phyloP scores from a whole-genome alignment of 1,140 invertebrate genomes.

The Caenorhabditis elegans region WBcel235 BX284604.4:12681001-12681500 shows the following conservation, averaged over 20 bases:
- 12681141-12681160: background rate
- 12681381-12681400: no score
- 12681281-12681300: background rate
- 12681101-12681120: background rate
- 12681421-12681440: no score
- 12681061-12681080: background rate
- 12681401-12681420: no score
- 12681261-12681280: constrained; percentile 20
- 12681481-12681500: no score
- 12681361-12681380: no score
- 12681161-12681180: background rate
- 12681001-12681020: background rate
- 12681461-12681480: no score
- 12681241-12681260: background rate
- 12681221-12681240: background rate
- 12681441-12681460: no score
- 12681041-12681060: background rate
- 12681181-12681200: background rate
- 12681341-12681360: no score
- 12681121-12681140: background rate
- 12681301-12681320: background rate
- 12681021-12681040: background rate
- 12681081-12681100: background rate
- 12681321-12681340: no score
- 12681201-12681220: background rate